phyloP scores from a whole-genome alignment of 2,113 vertebrate species.

The Todiramphus chloris region DNA sequence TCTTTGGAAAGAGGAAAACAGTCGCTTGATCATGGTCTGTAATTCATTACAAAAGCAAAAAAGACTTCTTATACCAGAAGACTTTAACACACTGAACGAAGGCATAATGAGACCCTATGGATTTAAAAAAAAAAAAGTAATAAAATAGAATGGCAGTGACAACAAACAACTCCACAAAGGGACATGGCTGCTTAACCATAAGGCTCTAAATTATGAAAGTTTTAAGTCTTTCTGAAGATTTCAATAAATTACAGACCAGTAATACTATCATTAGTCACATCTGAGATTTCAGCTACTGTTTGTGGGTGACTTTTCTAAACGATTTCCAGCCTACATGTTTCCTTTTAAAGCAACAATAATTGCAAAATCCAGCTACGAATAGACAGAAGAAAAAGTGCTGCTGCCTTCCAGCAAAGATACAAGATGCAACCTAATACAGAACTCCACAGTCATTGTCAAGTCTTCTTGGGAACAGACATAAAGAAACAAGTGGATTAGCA shows the following conservation, averaged over 20 bases:
- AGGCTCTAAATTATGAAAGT: constrained; percentile 14
- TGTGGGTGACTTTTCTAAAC: constrained; percentile 51
- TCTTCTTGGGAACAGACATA: neutral
- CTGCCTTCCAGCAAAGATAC: neutral
- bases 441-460: neutral
- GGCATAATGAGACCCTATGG: neutral
- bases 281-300: constrained; percentile 43
- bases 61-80: neutral
- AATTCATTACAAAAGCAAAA: neutral
- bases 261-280: neutral
- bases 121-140: neutral
- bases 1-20: neutral
- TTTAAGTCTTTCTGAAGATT: constrained; percentile 30
- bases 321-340: constrained; percentile 43
- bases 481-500: neutral
- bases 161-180: neutral
- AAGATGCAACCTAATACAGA: neutral
- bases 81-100: neutral
- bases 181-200: neutral
- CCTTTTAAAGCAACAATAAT: constrained; percentile 32
- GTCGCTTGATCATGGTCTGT: neutral
- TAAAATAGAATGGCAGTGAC: neutral
- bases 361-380: constrained; percentile 23
- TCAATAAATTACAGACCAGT: constrained; percentile 24
- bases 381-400: neutral